Base-by-base conservation (phyloP, 2,797 vertebrate genomes). In the Melopsittacus undulatus region DNA sequence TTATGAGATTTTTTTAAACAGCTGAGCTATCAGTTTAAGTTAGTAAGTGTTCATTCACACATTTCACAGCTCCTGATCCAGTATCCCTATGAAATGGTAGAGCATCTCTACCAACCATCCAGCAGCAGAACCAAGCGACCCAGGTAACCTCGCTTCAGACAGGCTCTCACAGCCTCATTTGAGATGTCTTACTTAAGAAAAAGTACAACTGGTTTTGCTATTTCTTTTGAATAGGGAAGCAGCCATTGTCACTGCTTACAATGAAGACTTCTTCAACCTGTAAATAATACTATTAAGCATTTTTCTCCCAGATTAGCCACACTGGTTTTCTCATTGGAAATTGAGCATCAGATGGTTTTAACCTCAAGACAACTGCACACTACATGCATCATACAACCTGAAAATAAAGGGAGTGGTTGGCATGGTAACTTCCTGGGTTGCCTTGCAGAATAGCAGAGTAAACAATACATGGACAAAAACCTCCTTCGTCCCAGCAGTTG, bases 271-370 rank as follows among this genome's bases (percentile, higher is more conserved):
- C 38, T 64, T 85, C 32, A 46, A 80, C 16, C 64, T 83, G 45
- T 48, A 92, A 63, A 61, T 43, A 70, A 70, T 5, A 59, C 27
- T 73, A 70, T 62, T 54, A 76, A 69, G 46, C 59, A 32, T 74
- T 83, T 32, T 88, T 87, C 67, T 87, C 59, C 24, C 40, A 61
- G 52, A 62, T 46, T 46, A 85, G 51, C 13, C 32, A 87, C 0
- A 1, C 38, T 73, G 42, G 19, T 83, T 70, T 92, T 95, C 70
- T 61, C n/a, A 30, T 63, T 83, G 72, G 61, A 89, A 89, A 87
- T 3, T 5, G 49, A 72, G 32, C 48, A 69, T 74, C 36, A 43
- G 40, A 51, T 27, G 21, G 27, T 24, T 30, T 72, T 80, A 91
- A 45, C 61, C 67, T 73, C 62, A 77, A 85, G 36, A 94, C 46